Evolutionary conservation across 2,797 vertebrate species (phyloP), one percentile per base, ranked within the genome.

Genomic region (Spheniscus humboldti): DNA sequence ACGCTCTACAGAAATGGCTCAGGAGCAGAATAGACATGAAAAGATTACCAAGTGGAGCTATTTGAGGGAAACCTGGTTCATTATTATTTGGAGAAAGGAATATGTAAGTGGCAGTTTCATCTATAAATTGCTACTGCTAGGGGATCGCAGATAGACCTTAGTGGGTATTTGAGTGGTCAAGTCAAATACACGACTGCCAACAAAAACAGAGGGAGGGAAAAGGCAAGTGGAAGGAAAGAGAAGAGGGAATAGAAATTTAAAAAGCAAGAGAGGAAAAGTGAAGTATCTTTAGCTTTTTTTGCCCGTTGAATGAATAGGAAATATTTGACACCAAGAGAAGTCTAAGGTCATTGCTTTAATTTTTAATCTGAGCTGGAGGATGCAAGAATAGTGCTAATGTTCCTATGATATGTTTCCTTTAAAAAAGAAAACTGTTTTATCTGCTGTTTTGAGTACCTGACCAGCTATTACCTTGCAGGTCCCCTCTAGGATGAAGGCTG

Each of bases 1-100:
- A 25, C 89, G 91, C 81, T 96, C 88, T 94, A 91, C 96, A 96
- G 75, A 96, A 98, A 97, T 92, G 95, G 91, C 94, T 96, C 96
- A 97, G 97, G 94, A 97, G 86, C 94, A 96, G 96, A 96, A 96
- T 11, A 97, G 95, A 98, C 97, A 96, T 97, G 93, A 98, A 98
- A 98, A 91, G 95, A 97, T 97, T 98, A 97, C 82, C 96, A 91
- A 97, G 92, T 83, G 55, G 80, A 94, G 86, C 67, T 96, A 68
- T 95, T 94, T 92, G 94, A 95, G 77, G 84, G 83, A 96, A 97
- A 94, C 48, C 88, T 90, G 47, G 55, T 83, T 95, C 55, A 27
- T 91, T 94, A 62, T 76, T 95, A 48, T 95, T 96, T 95, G 59
- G 92, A 96, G 88, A 86, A 47, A 67, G 83, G 35, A 94, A 97